Evolutionary conservation across 2,888 invertebrate genomes (phyloP).

Genomic region (Clusia tigrina): DNA sequence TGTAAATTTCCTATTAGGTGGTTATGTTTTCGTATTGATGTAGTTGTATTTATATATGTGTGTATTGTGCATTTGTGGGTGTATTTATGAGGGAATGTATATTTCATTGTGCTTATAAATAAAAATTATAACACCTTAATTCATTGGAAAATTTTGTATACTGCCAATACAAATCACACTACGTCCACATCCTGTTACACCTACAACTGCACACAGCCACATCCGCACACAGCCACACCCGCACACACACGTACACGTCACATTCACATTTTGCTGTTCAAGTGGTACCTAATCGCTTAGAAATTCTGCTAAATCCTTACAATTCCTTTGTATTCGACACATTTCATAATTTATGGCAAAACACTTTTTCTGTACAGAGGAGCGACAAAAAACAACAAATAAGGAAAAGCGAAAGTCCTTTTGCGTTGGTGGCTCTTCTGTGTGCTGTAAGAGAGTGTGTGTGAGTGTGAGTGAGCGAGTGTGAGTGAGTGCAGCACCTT

Average conservation of each 20-base stretch:
- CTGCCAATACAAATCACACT: no score
- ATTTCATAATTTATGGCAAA: conserved; percentile 20
- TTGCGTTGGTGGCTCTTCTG: no score
- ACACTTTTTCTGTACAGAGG: not conserved
- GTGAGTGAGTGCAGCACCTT: not conserved
- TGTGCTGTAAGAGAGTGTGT: no score
- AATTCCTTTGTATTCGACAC: conserved; percentile 11
- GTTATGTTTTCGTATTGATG: no score
- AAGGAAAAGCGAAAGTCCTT: not conserved
- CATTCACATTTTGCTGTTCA: conserved; percentile 23
- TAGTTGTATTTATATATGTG: no score
- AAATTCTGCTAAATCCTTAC: conserved; percentile 26
- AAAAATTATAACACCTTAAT: not conserved
- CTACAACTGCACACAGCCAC: no score
- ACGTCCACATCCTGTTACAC: no score
- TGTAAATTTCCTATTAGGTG: no score
- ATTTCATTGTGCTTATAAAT: not conserved
- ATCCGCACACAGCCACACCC: conserved; percentile 3
- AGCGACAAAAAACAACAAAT: not conserved
- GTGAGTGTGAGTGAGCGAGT: no score
- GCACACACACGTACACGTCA: conserved; percentile 16
- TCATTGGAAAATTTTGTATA: not conserved
- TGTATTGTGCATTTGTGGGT: not conserved
- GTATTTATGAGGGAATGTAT: not conserved
- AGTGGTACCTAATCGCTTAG: conserved; percentile 26